Percentiles rank a stretch among this genome's conserved stretches.
Conservation (phyloP, 1,140 invertebrate species). For the Sitodiplosis mosellana region DNA sequence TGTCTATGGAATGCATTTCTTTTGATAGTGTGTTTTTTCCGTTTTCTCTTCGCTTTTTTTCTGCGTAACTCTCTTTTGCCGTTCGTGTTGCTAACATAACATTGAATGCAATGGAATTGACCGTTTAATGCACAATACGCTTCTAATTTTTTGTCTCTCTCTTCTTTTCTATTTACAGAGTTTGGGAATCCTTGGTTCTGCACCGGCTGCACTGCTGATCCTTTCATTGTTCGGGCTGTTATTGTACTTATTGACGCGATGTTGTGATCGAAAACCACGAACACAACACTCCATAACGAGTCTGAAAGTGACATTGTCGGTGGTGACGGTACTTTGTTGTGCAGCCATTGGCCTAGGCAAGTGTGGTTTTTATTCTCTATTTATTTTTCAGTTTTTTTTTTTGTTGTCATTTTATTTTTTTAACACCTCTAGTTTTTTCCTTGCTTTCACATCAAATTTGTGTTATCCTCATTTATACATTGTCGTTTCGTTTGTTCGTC, state of each 20-base stretch:
- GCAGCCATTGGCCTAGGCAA: constrained; percentile 41
- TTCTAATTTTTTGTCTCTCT: constrained; percentile 5
- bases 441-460: no score
- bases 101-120: no score
- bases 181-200: constrained; percentile 73
- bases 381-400: no score
- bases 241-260: constrained; percentile 80
- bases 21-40: no score
- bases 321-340: constrained; percentile 68
- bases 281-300: constrained; percentile 68
- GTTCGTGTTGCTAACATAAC: no score
- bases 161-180: constrained; percentile 52
- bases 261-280: constrained; percentile 77
- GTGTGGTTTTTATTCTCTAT: background rate
- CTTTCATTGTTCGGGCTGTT: constrained; percentile 70
- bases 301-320: constrained; percentile 60
- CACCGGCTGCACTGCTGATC: constrained; percentile 78
- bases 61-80: no score
- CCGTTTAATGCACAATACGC: background rate
- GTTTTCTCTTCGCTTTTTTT: no score
- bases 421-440: background rate
- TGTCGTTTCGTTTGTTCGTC: background rate
- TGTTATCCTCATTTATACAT: no score
- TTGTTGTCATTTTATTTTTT: background rate
- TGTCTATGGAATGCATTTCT: background rate